Conservation (phyloP, 37 sponge, comb jelly and placozoan species). For the Agelas oroides region DNA sequence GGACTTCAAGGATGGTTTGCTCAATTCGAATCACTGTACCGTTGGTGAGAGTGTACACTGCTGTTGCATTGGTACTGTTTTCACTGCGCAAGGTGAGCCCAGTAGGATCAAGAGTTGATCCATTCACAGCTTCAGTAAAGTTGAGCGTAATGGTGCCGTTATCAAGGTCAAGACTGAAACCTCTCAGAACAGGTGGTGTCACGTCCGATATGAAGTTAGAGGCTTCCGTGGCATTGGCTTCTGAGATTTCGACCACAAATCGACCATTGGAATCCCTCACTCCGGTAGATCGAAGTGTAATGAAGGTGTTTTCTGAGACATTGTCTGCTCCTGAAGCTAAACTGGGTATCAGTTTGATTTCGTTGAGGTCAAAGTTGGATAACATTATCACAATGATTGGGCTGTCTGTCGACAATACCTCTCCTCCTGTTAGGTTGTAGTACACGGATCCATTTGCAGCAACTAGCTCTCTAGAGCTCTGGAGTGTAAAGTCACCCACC, state of each 20-base stretch:
- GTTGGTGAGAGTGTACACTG: conserved; percentile 49
- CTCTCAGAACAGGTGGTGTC: conserved; percentile 60
- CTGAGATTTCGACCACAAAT: conserved; percentile 34
- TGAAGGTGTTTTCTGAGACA: conserved; percentile 55
- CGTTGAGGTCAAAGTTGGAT: conserved; percentile 72
- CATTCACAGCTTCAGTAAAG: conserved; percentile 84
- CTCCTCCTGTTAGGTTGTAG: conserved; percentile 77
- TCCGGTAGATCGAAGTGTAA: conserved; percentile 54
- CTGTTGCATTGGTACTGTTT: conserved; percentile 39
- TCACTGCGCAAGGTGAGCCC: conserved; percentile 53
- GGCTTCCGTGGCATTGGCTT: conserved; percentile 35
- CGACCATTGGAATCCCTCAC: conserved; percentile 78
- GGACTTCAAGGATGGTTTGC: conserved; percentile 55
- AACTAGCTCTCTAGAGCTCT: conserved; percentile 18
- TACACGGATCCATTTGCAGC: not conserved
- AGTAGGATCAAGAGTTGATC: conserved; percentile 50
- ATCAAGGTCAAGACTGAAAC: conserved; percentile 79
- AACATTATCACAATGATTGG: conserved; percentile 64
- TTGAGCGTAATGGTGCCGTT: conserved; percentile 65
- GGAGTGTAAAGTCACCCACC: conserved; percentile 62
- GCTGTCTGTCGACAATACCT: conserved; percentile 41
- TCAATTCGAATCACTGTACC: conserved; percentile 44
- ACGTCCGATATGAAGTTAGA: conserved; percentile 62
- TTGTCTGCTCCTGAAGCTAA: conserved; percentile 64
- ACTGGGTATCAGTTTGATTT: conserved; percentile 52